Percentiles rank a stretch among this genome's conserved stretches.
Evolutionary conservation across 2,113 vertebrate species (phyloP).

Genomic region (Ceyx cyanopectus): DNA sequence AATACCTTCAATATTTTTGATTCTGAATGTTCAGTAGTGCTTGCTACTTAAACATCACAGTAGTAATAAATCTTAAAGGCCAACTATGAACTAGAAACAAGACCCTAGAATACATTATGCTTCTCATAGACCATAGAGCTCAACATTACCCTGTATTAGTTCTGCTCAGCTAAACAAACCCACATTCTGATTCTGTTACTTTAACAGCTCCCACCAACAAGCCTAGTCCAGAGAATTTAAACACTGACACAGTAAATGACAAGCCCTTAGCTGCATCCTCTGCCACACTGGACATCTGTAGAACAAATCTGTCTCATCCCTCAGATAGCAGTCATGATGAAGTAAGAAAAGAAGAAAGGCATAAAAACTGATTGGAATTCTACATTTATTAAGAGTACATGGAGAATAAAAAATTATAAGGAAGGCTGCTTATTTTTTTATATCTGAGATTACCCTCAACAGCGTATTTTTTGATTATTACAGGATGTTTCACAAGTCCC

Average conservation of each 20-base stretch:
- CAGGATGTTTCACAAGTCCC: background rate
- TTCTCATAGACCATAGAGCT: background rate
- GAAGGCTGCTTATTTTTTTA: background rate
- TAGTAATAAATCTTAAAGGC: background rate
- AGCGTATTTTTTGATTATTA: background rate
- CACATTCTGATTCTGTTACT: background rate
- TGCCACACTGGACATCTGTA: background rate
- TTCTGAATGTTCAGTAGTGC: background rate
- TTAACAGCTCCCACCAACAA: background rate
- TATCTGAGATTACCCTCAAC: background rate
- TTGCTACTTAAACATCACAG: background rate
- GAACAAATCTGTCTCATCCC: background rate
- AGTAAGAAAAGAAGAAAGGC: slow-evolving; percentile 5
- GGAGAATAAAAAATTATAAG: background rate
- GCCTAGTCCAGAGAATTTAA: background rate
- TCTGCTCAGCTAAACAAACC: background rate
- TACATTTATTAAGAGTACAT: background rate
- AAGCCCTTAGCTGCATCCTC: background rate
- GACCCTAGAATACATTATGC: background rate
- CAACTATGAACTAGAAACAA: background rate
- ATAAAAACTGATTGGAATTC: background rate
- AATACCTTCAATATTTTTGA: slow-evolving; percentile 7
- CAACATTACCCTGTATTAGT: background rate
- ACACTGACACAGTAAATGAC: background rate
- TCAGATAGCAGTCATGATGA: background rate